Conservation (phyloP, 2,888 invertebrate species). For the Eristalis intricaria region DNA sequence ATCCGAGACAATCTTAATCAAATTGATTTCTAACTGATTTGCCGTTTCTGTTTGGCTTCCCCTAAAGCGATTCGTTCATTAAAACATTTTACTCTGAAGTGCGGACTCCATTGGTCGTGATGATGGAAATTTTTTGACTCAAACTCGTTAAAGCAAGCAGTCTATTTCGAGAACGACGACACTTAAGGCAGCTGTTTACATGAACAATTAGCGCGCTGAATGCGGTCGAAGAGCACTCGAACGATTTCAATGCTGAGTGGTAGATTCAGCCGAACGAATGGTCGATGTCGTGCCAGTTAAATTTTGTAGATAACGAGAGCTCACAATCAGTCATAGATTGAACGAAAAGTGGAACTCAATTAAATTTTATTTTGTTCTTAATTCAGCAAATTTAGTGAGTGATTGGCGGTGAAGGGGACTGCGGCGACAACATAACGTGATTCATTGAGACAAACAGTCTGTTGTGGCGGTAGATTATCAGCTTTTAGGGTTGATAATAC, state of each 20-base stretch:
- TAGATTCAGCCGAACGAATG: neutral
- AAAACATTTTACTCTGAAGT: neutral
- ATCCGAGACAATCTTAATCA: neutral
- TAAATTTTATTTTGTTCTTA: slow-evolving; percentile 3
- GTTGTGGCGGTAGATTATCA: neutral
- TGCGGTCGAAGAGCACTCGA: neutral
- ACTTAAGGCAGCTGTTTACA: slow-evolving; percentile 3
- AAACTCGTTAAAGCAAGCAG: neutral
- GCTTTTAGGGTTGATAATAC: neutral
- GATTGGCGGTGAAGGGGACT: neutral
- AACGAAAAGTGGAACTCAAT: slow-evolving; percentile 11
- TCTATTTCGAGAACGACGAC: slow-evolving; percentile 22
- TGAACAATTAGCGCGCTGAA: slow-evolving; percentile 19
- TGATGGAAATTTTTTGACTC: neutral
- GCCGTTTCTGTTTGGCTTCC: neutral
- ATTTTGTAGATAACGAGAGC: neutral
- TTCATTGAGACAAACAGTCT: neutral
- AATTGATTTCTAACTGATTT: neutral
- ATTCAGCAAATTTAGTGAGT: neutral
- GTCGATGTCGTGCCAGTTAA: neutral
- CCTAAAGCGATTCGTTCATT: neutral
- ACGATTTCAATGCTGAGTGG: neutral
- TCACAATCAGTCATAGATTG: neutral
- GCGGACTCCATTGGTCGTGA: neutral
- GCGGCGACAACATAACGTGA: neutral